Evolutionary conservation across 2,113 vertebrate genomes (phyloP).

Genomic region (Morone chrysops): DNA sequence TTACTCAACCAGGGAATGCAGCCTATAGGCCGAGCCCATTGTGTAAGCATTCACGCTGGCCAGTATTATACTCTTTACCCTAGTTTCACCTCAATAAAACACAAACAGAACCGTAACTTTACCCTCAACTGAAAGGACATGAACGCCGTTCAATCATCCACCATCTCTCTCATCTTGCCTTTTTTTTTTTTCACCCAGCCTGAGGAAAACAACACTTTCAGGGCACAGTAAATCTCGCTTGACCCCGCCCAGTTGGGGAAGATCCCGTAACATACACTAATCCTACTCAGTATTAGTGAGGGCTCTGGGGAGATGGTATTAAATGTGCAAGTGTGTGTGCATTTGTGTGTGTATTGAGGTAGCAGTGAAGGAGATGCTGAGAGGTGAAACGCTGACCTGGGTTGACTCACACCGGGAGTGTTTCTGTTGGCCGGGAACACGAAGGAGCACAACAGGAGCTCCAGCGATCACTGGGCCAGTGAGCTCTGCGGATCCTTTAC

Average conservation of each 20-base stretch:
- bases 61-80: constrained; percentile 16
- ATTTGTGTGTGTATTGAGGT: constrained; percentile 23
- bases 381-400: constrained; percentile 63
- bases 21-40: constrained; percentile 7
- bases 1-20: constrained; percentile 3
- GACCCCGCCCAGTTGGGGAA: constrained; percentile 60
- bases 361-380: constrained; percentile 34
- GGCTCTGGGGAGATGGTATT: constrained; percentile 62
- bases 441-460: constrained; percentile 42
- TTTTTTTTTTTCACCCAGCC: constrained; percentile 15
- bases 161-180: background rate
- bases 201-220: constrained; percentile 65
- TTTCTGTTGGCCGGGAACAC: constrained; percentile 64
- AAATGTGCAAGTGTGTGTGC: constrained; percentile 40
- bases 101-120: constrained; percentile 27
- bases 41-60: background rate
- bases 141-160: constrained; percentile 29
- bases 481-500: background rate
- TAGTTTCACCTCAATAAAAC: constrained; percentile 23
- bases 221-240: constrained; percentile 62
- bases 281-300: constrained; percentile 61
- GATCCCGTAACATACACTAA: constrained; percentile 70
- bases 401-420: constrained; percentile 58
- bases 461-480: background rate
- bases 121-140: constrained; percentile 14